Evolutionary conservation across 2,113 vertebrate species (phyloP), one percentile per base, ranked within the genome.

Genomic region (Petaurus breviceps): DNA sequence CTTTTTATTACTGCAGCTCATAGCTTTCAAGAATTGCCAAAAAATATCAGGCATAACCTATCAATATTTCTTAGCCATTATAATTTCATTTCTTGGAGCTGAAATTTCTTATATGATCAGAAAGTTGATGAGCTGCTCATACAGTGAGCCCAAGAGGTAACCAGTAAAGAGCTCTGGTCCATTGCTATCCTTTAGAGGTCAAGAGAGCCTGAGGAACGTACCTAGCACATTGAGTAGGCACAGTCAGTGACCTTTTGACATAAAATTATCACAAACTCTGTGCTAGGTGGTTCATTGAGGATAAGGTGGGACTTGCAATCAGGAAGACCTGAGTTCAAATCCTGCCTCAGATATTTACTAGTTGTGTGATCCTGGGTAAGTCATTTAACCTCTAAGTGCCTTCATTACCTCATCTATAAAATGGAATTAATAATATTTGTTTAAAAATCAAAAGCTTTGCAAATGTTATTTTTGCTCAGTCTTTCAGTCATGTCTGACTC

Each of bases 1-100:
- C 37, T 52, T 94, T 97, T 97, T 97, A 94, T 94, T 97, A 93
- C 95, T 93, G 52, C 25, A 89, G 11, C 77, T 96, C 92, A 96
- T 22, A 92, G 0, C 24, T 96, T 89, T 95, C 92, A 90, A 94
- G 54, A 43, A 92, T 84, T 98, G 43, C 92, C 47, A 49, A 92
- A 97, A 96, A 12, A 54, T 46, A 94, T 14, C 0, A 2, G n/a
- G 26, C 92, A 93, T 3, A 3, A 46, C 8, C 90, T 94, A 68
- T 92, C 91, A 26, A 90, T 95, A 97, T 97, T 96, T 97, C 51
- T 96, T 94, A 55, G 47, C 0, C 23, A 90, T 89, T 92, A 3
- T 28, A 9, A 51, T 96, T 96, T 97, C 93, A 95, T 57, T 77
- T n/a, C 68, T 77, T n/a, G n/a, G 37, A 95, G 93, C 8, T 2